Evolutionary conservation across 2,113 vertebrate genomes (phyloP), one percentile per base, ranked within the genome.

Genomic region (Gambusia holbrooki): DNA sequence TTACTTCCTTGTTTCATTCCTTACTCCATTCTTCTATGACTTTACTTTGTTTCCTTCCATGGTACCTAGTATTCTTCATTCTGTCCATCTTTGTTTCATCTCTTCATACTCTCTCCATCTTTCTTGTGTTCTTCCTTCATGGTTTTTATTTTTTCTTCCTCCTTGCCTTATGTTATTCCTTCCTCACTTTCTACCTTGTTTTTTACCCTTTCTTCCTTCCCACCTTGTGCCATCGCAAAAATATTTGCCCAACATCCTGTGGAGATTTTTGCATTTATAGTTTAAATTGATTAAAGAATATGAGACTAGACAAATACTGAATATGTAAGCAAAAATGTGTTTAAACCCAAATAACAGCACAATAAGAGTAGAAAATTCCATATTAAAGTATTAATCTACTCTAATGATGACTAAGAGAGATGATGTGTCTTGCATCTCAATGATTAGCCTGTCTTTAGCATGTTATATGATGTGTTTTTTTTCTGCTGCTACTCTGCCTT

Each of bases 401-500:
- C 19, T 62, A 62, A 29, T 63, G 6, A 62, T 30, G 28, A 29
- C 27, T 32, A 32, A 32, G 30, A 32, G 17, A 15, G 2, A 5
- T 63, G 29, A 32, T 19, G 61, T 30, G 8, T 17, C 28, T 33
- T 63, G 62, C 30, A 35, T 35, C 63, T 15, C 51, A 35, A 2
- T 66, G 51, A 60, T 25, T 54, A 32, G 64, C 7, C 22, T 76
- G 67, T 11, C 22, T 76, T 62, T 2, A 4, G 1, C 14, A 17
- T 29, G n/a, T 54, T 37, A 45, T 33, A 2, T 0, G 29, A 48
- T 48, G 45, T 0, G 76, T 35, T 35, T 79, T 66, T 71, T 71
- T 15, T 70, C 29, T 77, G 74, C 30, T 61, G 32, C 71, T 67
- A 28, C 70, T 58, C 25, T 28, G 4, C 66, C 40, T n/a, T 40